Evolutionary conservation across 2,113 vertebrate genomes (phyloP).

Genomic region (Nematolebias whitei): DNA sequence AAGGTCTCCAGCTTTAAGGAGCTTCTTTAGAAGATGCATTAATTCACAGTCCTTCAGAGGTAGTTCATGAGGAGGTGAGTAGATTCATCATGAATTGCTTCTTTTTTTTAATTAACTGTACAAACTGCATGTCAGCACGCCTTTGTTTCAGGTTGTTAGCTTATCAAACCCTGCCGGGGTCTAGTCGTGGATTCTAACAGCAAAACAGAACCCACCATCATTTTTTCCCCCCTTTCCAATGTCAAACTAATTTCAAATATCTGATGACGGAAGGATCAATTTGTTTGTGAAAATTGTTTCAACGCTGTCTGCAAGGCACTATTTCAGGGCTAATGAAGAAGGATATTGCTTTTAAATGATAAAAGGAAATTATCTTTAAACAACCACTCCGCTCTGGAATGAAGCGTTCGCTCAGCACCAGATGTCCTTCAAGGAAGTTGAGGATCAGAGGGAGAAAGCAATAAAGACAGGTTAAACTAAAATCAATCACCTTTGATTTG

Average conservation of each 20-base stretch:
- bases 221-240: background rate
- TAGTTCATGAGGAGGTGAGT: conserved; percentile 50
- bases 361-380: conserved; percentile 38
- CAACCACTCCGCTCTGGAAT: background rate
- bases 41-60: conserved; percentile 53
- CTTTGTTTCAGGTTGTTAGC: conserved; percentile 46
- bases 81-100: conserved; percentile 57
- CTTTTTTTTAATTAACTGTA: conserved; percentile 60
- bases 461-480: conserved; percentile 44
- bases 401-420: conserved; percentile 13
- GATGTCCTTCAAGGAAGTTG: conserved; percentile 12
- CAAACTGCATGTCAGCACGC: conserved; percentile 46
- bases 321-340: conserved; percentile 41
- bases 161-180: conserved; percentile 22
- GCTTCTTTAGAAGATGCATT: conserved; percentile 50
- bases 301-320: conserved; percentile 15
- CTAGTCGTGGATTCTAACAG: conserved; percentile 31
- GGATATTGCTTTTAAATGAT: conserved; percentile 36
- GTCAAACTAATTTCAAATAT: conserved; percentile 38
- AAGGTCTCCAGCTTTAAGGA: conserved; percentile 45
- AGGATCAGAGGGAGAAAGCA: conserved; percentile 23
- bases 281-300: conserved; percentile 45
- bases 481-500: conserved; percentile 37
- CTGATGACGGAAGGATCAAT: conserved; percentile 50
- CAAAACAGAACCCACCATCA: conserved; percentile 19